Evolutionary conservation across 2,888 invertebrate species (phyloP).

Genomic region (Dasysyrphus tricinctus): DNA sequence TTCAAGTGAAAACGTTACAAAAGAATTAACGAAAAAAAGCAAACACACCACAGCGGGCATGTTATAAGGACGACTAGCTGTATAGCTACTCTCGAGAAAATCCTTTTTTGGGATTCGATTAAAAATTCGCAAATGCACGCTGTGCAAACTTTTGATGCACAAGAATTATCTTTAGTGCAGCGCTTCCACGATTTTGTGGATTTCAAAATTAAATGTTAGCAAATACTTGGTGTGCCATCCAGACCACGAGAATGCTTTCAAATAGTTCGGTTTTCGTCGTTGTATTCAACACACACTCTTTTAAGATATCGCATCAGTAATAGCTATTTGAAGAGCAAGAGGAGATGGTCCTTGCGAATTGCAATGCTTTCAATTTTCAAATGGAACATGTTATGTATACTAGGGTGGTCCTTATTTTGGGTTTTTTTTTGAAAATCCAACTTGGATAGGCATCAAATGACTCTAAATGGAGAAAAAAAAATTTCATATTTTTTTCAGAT

Average conservation of each 20-base stretch:
- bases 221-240: background rate
- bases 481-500: no score
- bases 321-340: conserved; percentile 1
- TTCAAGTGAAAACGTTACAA: background rate
- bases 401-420: no score
- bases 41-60: no score
- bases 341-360: background rate
- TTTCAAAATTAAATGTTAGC: conserved; percentile 13
- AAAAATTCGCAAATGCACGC: background rate
- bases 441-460: no score
- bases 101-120: conserved; percentile 1
- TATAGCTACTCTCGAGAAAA: background rate
- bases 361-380: background rate
- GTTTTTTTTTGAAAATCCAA: no score
- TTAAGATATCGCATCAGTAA: background rate
- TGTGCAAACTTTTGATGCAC: background rate
- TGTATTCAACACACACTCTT: background rate
- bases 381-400: background rate
- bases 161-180: background rate
- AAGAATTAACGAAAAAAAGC: no score
- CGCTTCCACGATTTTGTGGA: background rate
- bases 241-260: background rate
- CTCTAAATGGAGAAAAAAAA: no score
- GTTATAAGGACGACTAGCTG: background rate
- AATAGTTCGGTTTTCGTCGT: background rate